A percentile compares a stretch with the other conserved stretches of the same genome.
Evolutionary conservation across 2,113 vertebrate species (phyloP).

Genomic region (Recurvirostra avosetta): DNA sequence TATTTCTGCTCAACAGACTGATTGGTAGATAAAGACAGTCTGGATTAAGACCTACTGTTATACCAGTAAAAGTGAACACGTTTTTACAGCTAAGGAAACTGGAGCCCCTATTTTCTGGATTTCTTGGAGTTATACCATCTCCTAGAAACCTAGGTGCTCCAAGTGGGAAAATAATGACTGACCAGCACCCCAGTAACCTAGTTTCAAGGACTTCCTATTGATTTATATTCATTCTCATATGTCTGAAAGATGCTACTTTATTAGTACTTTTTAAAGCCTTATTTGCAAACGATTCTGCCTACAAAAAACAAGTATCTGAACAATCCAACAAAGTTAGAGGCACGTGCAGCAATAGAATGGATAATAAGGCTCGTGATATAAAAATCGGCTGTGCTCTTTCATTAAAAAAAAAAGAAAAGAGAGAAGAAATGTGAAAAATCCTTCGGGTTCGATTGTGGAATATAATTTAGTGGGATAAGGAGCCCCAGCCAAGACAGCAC

Average conservation of each 20-base stretch:
- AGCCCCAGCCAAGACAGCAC: background rate
- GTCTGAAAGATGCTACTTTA: background rate
- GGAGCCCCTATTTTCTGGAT: background rate
- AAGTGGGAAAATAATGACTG: background rate
- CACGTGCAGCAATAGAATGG: background rate
- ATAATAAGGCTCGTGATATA: background rate
- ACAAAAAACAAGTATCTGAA: background rate
- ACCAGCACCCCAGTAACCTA: background rate
- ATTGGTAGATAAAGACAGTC: background rate
- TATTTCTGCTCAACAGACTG: background rate
- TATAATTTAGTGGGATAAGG: background rate
- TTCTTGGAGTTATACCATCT: background rate
- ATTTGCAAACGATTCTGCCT: background rate
- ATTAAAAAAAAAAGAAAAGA: background rate
- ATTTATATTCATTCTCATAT: background rate
- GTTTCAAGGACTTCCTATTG: background rate
- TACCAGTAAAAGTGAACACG: background rate
- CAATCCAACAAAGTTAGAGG: background rate
- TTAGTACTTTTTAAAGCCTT: background rate
- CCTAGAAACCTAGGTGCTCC: background rate
- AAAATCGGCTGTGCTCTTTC: background rate
- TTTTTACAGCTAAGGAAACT: background rate
- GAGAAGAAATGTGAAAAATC: background rate
- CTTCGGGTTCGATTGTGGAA: background rate
- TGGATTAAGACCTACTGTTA: background rate